Conservation (phyloP, 1,140 invertebrate species). For the Cardiocondyla obscurior region DNA sequence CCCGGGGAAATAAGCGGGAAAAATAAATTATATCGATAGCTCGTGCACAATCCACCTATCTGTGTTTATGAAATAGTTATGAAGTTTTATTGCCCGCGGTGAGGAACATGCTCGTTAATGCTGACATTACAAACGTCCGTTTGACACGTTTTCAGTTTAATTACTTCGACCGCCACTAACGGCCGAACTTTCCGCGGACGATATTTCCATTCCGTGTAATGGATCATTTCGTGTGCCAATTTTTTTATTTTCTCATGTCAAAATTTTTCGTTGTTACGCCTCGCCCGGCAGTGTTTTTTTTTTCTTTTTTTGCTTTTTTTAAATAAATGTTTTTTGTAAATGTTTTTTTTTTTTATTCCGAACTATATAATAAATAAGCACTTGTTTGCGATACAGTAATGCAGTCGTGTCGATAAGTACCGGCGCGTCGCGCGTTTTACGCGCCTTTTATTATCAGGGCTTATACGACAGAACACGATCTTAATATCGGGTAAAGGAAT, state of each 20-base stretch:
- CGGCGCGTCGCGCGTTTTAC: neutral
- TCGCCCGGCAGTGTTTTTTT: too few species aligned
- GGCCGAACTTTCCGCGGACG: slow-evolving; percentile 48
- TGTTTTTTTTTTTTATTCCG: too few species aligned
- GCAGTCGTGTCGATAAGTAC: neutral
- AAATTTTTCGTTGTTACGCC: slow-evolving; percentile 35
- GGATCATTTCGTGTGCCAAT: slow-evolving; percentile 45
- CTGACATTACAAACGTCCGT: slow-evolving; percentile 49
- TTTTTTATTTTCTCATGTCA: slow-evolving; percentile 24
- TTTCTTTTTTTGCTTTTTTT: too few species aligned
- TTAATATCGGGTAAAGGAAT: slow-evolving; percentile 38
- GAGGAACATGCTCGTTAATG: slow-evolving; percentile 49
- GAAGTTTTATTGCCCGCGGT: slow-evolving; percentile 50
- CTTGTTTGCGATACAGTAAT: neutral
- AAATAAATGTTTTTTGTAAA: neutral
- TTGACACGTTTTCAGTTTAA: slow-evolving; percentile 59
- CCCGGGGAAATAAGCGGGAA: slow-evolving; percentile 47
- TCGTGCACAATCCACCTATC: slow-evolving; percentile 35
- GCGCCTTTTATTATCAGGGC: too few species aligned
- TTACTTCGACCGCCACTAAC: slow-evolving; percentile 54
- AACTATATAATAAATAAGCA: neutral
- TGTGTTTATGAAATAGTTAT: slow-evolving; percentile 60
- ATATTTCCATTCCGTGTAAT: slow-evolving; percentile 47
- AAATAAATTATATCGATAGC: slow-evolving; percentile 56
- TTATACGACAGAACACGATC: neutral